Evolutionary conservation across 2,113 vertebrate genomes (phyloP), one percentile per base, ranked within the genome.

Genomic region (Anolis sagrei): DNA sequence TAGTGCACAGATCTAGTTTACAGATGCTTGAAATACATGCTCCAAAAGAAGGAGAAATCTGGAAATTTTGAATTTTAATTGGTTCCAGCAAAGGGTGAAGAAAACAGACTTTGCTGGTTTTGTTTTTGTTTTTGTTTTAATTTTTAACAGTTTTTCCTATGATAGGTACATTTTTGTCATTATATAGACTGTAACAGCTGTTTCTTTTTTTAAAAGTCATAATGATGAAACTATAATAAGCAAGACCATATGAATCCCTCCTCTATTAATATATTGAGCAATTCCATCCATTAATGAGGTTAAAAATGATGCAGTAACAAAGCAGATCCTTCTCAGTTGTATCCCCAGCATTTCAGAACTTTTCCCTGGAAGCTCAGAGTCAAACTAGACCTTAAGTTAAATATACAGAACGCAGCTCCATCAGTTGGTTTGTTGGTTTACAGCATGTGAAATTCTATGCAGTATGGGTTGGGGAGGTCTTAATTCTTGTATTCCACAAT

Each of bases 1-100:
- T 92, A 90, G 29, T 92, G 91, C 90, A 94, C 88, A 88, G 84
- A 91, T 91, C 86, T 86, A 61, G 14, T 86, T 86, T 80, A 80
- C 77, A 86, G 77, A 86, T 74, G 69, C 86, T 93, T 90, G 84
- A 89, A 92, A 89, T 44, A 69, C 18, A 54, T 66, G 44, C 66
- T 18, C 0, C 69, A 58, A 74, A 83, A 90, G 90, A 78, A 92
- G 86, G 36, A 69, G 87, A 90, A 86, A 39, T 16, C 49, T 76
- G 78, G 80, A 13, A 51, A 51, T 48, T 87, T 80, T 1, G 4
- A 21, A 10, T 86, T 86, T 85, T 85, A 85, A 61, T 49, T 76
- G 87, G 75, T 90, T 84, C 86, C 76, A 86, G 83, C 79, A 79
- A 85, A 84, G 85, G 19, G 79, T 86, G 79, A 82, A 82, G 8